Percentiles rank a stretch among this genome's conserved stretches.
Evolutionary conservation across 2,113 vertebrate genomes (phyloP).

Genomic region (Oryzias celebensis): DNA sequence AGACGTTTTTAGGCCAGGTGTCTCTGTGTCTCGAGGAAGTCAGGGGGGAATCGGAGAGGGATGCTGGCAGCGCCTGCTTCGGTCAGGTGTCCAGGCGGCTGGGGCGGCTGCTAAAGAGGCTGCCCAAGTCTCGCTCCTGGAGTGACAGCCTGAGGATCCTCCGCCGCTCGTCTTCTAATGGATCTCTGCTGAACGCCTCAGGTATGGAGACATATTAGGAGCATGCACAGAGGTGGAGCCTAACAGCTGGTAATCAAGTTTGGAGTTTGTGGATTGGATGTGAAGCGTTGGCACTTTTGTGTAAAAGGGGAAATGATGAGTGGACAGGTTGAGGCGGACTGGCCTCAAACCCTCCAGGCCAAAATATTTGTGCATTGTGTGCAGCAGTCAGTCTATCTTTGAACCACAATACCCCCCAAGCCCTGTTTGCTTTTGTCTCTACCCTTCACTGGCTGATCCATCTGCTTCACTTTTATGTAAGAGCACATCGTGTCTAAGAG

Average conservation of each 20-base stretch:
- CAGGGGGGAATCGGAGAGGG: constrained; percentile 62
- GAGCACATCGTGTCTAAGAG: constrained; percentile 20
- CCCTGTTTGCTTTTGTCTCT: constrained; percentile 47
- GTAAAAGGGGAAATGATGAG: constrained; percentile 45
- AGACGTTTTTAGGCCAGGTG: constrained; percentile 53
- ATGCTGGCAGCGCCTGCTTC: constrained; percentile 79
- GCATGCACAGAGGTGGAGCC: not conserved
- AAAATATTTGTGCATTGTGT: constrained; percentile 59
- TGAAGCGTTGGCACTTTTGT: constrained; percentile 4
- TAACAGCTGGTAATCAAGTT: not conserved
- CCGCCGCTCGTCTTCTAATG: constrained; percentile 74
- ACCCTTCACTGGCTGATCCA: constrained; percentile 21
- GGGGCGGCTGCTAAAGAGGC: constrained; percentile 83
- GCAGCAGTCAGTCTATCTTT: constrained; percentile 36
- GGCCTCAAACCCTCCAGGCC: constrained; percentile 38
- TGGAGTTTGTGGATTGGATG: not conserved
- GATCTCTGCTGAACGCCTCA: constrained; percentile 75
- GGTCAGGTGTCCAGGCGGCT: constrained; percentile 81
- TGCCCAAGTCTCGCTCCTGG: constrained; percentile 83
- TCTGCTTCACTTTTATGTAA: constrained; percentile 43
- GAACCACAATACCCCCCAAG: constrained; percentile 37
- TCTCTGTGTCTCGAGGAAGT: constrained; percentile 60
- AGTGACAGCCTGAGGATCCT: constrained; percentile 75
- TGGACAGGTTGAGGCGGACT: constrained; percentile 34
- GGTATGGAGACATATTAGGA: constrained; percentile 59